A percentile compares a stretch with the other conserved stretches of the same genome.
These are phyloP conservation scores for Drosophila punjabiensis DNA, from an alignment of 1,140 invertebrate species.

Conservation along the genomic window DNA sequence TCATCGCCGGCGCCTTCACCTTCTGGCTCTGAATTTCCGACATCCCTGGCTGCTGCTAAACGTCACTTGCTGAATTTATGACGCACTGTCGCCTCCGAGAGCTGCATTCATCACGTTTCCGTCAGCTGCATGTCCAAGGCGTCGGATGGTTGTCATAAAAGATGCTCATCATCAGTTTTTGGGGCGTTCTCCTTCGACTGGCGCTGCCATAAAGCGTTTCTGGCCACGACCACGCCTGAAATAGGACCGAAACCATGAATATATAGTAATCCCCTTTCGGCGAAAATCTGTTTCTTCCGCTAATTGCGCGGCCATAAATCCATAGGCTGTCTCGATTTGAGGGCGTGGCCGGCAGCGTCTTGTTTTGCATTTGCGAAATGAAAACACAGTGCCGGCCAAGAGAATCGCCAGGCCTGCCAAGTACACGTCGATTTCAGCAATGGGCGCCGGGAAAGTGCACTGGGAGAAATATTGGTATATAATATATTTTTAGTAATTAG, in stretches of 20 bases:
- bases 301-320: constrained; percentile 68
- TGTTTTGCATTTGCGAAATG: constrained; percentile 82
- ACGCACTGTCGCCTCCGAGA: constrained; percentile 51
- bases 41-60: constrained; percentile 28
- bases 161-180: constrained; percentile 71
- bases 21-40: constrained; percentile 18
- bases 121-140: constrained; percentile 70
- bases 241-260: constrained; percentile 36
- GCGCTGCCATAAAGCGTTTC: constrained; percentile 60
- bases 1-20: constrained; percentile 28
- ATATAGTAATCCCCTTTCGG: constrained; percentile 23
- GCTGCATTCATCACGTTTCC: constrained; percentile 75
- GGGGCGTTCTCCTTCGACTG: constrained; percentile 5
- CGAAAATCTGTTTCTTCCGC: constrained; percentile 51
- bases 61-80: constrained; percentile 66
- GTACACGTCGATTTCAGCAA: constrained; percentile 53
- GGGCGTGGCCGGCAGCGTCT: constrained; percentile 67
- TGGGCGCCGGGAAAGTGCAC: constrained; percentile 53
- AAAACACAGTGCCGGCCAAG: constrained; percentile 68
- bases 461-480: background rate
- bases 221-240: constrained; percentile 26
- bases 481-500: background rate
- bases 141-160: constrained; percentile 75
- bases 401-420: constrained; percentile 54
- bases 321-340: constrained; percentile 58